Evolutionary conservation across 2,113 vertebrate species (phyloP), one percentile per base, ranked within the genome.

Genomic region (Halichoerus grypus): DNA sequence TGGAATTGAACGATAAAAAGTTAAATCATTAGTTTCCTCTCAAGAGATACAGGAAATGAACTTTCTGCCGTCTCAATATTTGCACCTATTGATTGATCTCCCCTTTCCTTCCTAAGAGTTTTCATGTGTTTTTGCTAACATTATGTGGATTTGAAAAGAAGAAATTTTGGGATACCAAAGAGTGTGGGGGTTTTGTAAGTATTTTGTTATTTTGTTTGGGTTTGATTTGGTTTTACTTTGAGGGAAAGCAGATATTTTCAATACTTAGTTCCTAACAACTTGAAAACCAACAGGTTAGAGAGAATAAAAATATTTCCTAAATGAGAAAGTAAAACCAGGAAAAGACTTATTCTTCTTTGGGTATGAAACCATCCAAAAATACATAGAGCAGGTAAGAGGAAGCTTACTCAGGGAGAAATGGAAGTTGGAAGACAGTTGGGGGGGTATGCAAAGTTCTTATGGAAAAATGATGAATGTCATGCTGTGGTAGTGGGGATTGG

Each of bases 61-160:
- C 55, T 83, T 90, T 90, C 13, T 80, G 15, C 49, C 16, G 9
- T 82, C 28, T 53, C 36, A 67, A 22, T 91, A 36, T 87, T 42
- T 82, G 39, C 4, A 76, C 21, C 2, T 26, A 10, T 71, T 65
- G 28, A 57, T 39, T 36, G n/a, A 84, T 28, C 15, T 36, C 7
- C 31, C 12, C 18, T 94, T 77, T 94, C 61, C 4, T 51, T 86
- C 16, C 15, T 69, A 76, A n/a, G 21, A 13, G 21, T 76, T 53
- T 91, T 81, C 49, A 3, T 89, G 24, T 95, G 11, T 69, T 93
- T 87, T 85, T 36, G 71, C 3, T 46, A 65, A 57, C 22, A 24
- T 33, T 46, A 67, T 39, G 21, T 95, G 13, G 59, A 76, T 94
- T 87, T 63, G n/a, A 16, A 82, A 83, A 69, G n/a, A 91, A 97